Conservation (phyloP, 2,113 vertebrate genomes). For the Alligator mississippiensis region DNA sequence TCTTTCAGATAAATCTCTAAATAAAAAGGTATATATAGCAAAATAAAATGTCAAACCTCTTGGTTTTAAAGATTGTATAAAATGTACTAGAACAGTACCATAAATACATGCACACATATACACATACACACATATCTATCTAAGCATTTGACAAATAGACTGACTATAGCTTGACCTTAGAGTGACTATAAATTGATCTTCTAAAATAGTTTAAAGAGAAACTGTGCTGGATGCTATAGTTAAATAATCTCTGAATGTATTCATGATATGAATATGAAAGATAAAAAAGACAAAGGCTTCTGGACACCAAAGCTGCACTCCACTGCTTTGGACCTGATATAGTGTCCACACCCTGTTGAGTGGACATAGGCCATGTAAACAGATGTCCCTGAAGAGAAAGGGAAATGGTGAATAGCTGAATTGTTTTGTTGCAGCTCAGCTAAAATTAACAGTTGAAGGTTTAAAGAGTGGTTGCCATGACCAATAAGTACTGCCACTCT, state of each 20-base stretch:
- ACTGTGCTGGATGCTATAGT: neutral
- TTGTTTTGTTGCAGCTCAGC: slow-evolving; percentile 74
- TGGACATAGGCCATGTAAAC: slow-evolving; percentile 65
- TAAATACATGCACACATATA: too few species aligned
- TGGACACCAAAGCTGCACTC: slow-evolving; percentile 25
- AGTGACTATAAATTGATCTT: neutral
- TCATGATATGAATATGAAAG: neutral
- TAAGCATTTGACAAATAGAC: too few species aligned
- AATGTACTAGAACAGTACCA: neutral
- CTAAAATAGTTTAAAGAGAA: neutral
- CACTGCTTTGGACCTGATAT: slow-evolving; percentile 48
- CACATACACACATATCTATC: too few species aligned
- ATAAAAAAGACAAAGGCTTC: slow-evolving; percentile 15
- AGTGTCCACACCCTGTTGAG: slow-evolving; percentile 53
- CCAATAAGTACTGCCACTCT: slow-evolving; percentile 74
- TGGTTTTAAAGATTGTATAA: neutral
- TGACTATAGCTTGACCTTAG: neutral
- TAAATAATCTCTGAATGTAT: slow-evolving; percentile 6
- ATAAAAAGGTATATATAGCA: neutral
- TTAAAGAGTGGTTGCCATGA: slow-evolving; percentile 70
- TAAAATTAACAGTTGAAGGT: slow-evolving; percentile 74
- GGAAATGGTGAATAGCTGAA: slow-evolving; percentile 70
- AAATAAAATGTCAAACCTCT: neutral
- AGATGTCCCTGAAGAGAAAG: slow-evolving; percentile 74
- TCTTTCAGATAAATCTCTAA: neutral